phyloP scores from a whole-genome alignment of 2,113 vertebrate genomes.

The Leptobrachium leishanense region DNA sequence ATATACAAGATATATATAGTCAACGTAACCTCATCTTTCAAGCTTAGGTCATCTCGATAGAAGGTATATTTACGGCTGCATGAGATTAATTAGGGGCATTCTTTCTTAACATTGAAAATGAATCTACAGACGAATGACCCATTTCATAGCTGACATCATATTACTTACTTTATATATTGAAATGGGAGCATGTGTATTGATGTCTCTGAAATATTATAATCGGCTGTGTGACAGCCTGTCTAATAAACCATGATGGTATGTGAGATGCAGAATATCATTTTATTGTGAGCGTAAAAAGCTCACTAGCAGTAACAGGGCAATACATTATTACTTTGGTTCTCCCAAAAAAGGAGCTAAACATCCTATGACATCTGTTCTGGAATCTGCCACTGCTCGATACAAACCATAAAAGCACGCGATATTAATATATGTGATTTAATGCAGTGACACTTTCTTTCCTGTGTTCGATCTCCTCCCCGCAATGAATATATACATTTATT shows the following conservation, averaged over 20 bases:
- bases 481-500: too few relatives aligned
- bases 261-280: neutral
- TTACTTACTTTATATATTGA: too few relatives aligned
- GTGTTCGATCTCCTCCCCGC: too few relatives aligned
- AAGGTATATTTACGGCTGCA: too few relatives aligned
- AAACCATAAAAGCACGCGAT: neutral
- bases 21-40: too few relatives aligned
- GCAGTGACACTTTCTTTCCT: neutral
- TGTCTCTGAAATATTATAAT: neutral
- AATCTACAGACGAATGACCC: too few relatives aligned
- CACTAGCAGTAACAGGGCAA: neutral
- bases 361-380: neutral
- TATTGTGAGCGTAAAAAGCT: neutral
- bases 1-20: too few relatives aligned
- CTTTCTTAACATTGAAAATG: too few relatives aligned
- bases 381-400: neutral
- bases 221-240: neutral
- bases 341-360: conserved; percentile 3
- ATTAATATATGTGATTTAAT: conserved; percentile 11
- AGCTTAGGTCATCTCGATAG: too few relatives aligned
- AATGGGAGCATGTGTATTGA: too few relatives aligned
- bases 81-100: too few relatives aligned
- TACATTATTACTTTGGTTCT: neutral
- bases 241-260: neutral
- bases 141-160: too few relatives aligned